Percentiles rank a stretch among this genome's conserved stretches.
Conservation (phyloP, 2,113 vertebrate genomes). For the Ailuropoda melanoleuca region DNA sequence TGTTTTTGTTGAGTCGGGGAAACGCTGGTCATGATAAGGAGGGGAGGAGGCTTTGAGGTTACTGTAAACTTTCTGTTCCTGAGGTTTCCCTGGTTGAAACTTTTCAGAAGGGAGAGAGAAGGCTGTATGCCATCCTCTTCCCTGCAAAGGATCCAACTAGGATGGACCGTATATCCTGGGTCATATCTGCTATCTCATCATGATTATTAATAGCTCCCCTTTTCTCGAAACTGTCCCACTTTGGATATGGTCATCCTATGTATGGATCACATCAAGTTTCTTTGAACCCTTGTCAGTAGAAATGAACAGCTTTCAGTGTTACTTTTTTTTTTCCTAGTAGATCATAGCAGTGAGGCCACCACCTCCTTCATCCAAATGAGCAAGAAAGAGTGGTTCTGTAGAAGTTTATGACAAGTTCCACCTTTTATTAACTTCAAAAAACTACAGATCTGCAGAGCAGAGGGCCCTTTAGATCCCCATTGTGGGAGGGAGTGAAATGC, state of each 20-base stretch:
- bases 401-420: neutral
- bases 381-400: neutral
- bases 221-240: neutral
- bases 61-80: neutral
- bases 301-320: neutral
- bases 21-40: neutral
- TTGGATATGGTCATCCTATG: neutral
- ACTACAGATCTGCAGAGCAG: neutral
- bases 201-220: neutral
- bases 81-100: neutral
- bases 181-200: neutral
- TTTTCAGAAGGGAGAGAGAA: neutral
- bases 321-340: neutral
- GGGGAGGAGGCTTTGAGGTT: neutral
- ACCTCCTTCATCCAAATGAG: neutral
- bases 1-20: neutral
- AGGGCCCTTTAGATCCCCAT: neutral
- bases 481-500: neutral
- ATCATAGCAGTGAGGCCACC: neutral
- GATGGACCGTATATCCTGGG: neutral
- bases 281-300: neutral
- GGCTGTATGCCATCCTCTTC: neutral
- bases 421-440: neutral
- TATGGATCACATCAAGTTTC: neutral
- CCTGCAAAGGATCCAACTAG: neutral